Evolutionary conservation across 2,797 vertebrate species (phyloP).

Genomic region (Rhabdophis nuchalis): DNA sequence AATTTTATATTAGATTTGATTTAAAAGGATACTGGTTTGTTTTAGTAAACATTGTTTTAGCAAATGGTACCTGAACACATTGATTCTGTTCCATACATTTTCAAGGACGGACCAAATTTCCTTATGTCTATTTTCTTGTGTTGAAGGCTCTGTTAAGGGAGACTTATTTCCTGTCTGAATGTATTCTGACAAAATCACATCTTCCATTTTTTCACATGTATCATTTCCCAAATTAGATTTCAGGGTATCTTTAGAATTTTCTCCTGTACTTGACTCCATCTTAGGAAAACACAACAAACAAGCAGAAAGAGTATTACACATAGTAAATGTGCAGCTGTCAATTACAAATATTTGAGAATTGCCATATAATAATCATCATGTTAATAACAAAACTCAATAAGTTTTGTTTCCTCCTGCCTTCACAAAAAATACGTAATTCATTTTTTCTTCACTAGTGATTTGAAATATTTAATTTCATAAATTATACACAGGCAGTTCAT

Average conservation of each 20-base stretch:
- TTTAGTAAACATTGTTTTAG: conserved; percentile 1
- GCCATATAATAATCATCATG: background rate
- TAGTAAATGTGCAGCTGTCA: conserved; percentile 1
- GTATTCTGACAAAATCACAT: conserved; percentile 40
- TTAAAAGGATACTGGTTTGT: background rate
- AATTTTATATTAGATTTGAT: background rate
- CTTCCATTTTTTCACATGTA: conserved; percentile 64
- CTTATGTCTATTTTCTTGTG: conserved; percentile 67
- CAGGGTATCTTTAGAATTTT: conserved; percentile 58
- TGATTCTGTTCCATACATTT: conserved; percentile 82
- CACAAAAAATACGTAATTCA: background rate
- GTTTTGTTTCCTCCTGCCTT: background rate
- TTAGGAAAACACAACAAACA: conserved; percentile 58
- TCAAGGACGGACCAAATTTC: conserved; percentile 88
- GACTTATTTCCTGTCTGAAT: conserved; percentile 58
- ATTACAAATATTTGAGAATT: conserved; percentile 1
- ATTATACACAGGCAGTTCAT: background rate
- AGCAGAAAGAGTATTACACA: conserved; percentile 43
- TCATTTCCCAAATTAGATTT: conserved; percentile 60
- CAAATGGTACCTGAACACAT: conserved; percentile 76
- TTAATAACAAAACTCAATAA: background rate
- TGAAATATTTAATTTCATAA: background rate
- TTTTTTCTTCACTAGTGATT: background rate
- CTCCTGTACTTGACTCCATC: conserved; percentile 61
- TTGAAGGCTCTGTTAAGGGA: conserved; percentile 64